phyloP scores from a whole-genome alignment of 2,113 vertebrate genomes.

The Alethe castanea region DNA sequence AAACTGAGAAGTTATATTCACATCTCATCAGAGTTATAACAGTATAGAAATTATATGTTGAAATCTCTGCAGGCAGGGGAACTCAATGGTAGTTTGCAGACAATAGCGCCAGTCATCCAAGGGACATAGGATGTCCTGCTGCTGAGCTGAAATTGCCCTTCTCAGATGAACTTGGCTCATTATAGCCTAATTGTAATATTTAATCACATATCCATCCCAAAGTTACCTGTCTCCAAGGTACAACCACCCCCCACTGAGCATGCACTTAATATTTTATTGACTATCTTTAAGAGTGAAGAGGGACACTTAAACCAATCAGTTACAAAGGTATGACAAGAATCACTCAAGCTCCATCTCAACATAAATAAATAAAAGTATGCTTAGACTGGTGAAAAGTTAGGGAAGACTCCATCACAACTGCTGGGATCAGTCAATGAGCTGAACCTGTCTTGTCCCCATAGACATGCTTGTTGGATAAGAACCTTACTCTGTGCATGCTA shows the following conservation, averaged over 20 bases:
- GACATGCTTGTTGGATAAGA: neutral
- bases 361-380: neutral
- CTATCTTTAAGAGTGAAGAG: rapidly evolving
- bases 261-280: neutral
- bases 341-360: neutral
- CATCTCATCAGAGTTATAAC: neutral
- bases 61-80: neutral
- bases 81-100: rapidly evolving
- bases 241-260: rapidly evolving
- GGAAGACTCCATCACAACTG: neutral
- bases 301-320: neutral
- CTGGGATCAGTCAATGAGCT: no score
- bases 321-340: neutral
- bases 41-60: neutral
- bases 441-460: neutral
- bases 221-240: neutral
- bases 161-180: neutral
- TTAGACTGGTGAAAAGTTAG: neutral
- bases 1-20: neutral
- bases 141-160: neutral
- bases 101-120: neutral
- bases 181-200: neutral
- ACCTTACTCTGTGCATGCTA: rapidly evolving
- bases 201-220: neutral
- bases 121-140: neutral